phyloP scores from a whole-genome alignment of 2,113 vertebrate genomes.

The Picathartes gymnocephalus region DNA sequence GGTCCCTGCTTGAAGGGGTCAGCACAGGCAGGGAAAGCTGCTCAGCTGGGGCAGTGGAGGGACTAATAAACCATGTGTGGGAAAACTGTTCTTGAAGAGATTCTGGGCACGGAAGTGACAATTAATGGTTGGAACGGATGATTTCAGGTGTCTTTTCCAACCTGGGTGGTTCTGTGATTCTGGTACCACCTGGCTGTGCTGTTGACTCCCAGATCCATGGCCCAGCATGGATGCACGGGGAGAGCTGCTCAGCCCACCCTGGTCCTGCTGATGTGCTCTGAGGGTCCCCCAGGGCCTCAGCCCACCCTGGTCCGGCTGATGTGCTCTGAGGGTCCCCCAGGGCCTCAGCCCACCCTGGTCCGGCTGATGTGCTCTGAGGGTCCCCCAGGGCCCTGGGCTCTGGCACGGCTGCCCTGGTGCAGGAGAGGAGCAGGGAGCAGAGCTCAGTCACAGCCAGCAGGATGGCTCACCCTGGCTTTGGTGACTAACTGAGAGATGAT shows the following conservation, averaged over 20 bases:
- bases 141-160: neutral
- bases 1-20: neutral
- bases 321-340: rapidly evolving
- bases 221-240: rapidly evolving
- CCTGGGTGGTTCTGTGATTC: neutral
- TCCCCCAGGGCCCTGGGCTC: rapidly evolving
- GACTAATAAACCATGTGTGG: rapidly evolving
- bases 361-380: rapidly evolving
- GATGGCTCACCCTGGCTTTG: neutral
- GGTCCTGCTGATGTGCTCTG: rapidly evolving
- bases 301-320: rapidly evolving
- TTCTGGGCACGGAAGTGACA: neutral
- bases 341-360: rapidly evolving
- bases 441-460: neutral
- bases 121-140: rapidly evolving
- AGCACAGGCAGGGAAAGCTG: neutral
- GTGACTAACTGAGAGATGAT: neutral
- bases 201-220: neutral
- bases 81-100: neutral
- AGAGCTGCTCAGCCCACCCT: rapidly evolving
- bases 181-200: neutral
- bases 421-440: neutral
- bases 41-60: neutral
- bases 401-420: rapidly evolving
- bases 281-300: rapidly evolving